Percentiles rank a stretch among this genome's conserved stretches.
These are phyloP conservation scores for Troilus luridus DNA, from an alignment of 2,888 invertebrate genomes.

Conservation along the genomic window DNA sequence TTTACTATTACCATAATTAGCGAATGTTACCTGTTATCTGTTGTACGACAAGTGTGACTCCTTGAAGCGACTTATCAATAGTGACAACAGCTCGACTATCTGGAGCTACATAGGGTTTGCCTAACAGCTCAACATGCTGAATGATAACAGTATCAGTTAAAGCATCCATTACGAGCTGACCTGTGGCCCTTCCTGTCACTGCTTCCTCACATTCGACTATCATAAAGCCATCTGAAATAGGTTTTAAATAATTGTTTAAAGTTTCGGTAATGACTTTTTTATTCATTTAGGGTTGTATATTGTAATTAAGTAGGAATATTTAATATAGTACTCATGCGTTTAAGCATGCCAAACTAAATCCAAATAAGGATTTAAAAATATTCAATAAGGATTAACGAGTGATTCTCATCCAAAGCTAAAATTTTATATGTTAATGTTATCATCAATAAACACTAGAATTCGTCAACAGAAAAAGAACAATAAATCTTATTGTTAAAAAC, in stretches of 20 bases:
- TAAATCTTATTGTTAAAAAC: too few species aligned
- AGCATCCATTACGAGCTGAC: slow-evolving; percentile 80
- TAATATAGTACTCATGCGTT: too few species aligned
- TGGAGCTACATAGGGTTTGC: slow-evolving; percentile 78
- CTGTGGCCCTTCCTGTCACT: slow-evolving; percentile 75
- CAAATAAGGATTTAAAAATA: not conserved
- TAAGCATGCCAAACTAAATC: too few species aligned
- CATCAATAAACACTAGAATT: not conserved
- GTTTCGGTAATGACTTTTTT: not conserved
- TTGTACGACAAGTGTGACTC: slow-evolving; percentile 75
- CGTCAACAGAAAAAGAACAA: not conserved
- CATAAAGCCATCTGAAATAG: slow-evolving; percentile 77
- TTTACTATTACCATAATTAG: not conserved
- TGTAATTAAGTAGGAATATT: too few species aligned
- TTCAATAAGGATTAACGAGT: not conserved
- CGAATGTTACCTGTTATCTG: slow-evolving; percentile 74
- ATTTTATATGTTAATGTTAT: not conserved
- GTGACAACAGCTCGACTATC: slow-evolving; percentile 80
- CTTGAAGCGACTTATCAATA: slow-evolving; percentile 74
- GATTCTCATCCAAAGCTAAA: not conserved
- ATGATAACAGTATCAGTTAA: slow-evolving; percentile 80
- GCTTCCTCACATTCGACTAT: slow-evolving; percentile 81
- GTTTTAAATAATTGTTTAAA: not conserved
- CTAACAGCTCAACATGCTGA: slow-evolving; percentile 76
- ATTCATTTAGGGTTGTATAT: not conserved